These are phyloP conservation scores for Galbula dea DNA, from an alignment of 2,113 vertebrate genomes.

Conservation along the genomic window DNA sequence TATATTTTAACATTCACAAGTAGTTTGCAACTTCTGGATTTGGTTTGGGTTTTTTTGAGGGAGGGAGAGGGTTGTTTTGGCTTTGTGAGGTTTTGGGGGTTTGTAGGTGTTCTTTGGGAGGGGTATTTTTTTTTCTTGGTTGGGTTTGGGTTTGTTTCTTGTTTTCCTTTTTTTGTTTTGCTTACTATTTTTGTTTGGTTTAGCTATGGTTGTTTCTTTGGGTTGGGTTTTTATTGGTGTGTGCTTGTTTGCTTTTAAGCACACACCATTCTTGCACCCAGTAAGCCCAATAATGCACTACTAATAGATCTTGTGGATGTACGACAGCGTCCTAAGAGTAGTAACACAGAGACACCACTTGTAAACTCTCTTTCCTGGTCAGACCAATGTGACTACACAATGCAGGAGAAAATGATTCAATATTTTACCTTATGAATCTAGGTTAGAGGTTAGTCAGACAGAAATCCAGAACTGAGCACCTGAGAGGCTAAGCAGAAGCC, in stretches of 20 bases:
- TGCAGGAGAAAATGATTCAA: neutral
- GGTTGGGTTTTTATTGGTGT: neutral
- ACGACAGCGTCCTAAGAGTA: neutral
- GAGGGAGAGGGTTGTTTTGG: no score
- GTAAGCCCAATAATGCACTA: neutral
- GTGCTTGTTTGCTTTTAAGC: neutral
- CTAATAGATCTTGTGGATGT: neutral
- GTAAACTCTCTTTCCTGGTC: neutral
- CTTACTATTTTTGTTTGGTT: no score
- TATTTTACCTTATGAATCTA: neutral
- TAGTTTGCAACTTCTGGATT: neutral
- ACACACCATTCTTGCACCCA: neutral
- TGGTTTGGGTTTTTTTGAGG: no score
- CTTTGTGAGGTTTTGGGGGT: no score
- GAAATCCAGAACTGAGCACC: neutral
- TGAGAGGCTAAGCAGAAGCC: neutral
- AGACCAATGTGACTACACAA: accelerated
- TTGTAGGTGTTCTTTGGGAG: no score
- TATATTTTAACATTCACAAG: neutral
- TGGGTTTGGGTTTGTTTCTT: neutral
- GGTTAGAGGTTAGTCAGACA: neutral
- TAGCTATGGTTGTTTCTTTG: no score
- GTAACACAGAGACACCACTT: neutral
- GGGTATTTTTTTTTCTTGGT: no score
- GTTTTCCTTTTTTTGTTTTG: neutral